Conservation (phyloP, 2,113 vertebrate genomes). For the Muntiacus reevesi region DNA sequence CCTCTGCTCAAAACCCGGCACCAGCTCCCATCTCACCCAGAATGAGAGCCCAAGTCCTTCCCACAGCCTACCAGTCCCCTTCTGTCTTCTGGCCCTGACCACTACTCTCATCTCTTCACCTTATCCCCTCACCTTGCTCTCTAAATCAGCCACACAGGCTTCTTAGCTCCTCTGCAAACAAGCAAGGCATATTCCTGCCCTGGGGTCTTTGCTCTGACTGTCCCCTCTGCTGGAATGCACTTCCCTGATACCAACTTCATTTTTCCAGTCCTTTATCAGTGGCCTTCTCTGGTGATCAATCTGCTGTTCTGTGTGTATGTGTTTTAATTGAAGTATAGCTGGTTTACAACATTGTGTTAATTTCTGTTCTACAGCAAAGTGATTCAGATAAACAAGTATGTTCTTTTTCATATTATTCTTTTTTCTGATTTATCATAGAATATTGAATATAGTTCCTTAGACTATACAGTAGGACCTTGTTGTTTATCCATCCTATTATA, state of each 20-base stretch:
- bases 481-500: neutral
- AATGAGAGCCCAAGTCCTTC: neutral
- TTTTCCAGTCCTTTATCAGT: neutral
- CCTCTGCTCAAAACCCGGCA: neutral
- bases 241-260: neutral
- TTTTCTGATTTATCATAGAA: neutral
- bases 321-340: neutral
- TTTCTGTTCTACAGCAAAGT: neutral
- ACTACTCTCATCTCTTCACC: neutral
- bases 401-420: neutral
- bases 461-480: neutral
- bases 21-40: neutral
- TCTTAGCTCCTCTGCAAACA: neutral
- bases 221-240: neutral
- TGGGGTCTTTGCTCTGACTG: neutral
- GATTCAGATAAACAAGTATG: neutral
- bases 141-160: neutral
- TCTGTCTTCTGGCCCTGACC: neutral
- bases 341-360: neutral
- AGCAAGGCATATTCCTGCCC: neutral
- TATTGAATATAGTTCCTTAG: neutral
- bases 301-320: neutral
- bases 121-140: neutral
- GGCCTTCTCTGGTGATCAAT: neutral
- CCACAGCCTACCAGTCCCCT: neutral